Evolutionary conservation across 1,140 invertebrate genomes (phyloP).

Genomic region (Drosophila kepulauana): DNA sequence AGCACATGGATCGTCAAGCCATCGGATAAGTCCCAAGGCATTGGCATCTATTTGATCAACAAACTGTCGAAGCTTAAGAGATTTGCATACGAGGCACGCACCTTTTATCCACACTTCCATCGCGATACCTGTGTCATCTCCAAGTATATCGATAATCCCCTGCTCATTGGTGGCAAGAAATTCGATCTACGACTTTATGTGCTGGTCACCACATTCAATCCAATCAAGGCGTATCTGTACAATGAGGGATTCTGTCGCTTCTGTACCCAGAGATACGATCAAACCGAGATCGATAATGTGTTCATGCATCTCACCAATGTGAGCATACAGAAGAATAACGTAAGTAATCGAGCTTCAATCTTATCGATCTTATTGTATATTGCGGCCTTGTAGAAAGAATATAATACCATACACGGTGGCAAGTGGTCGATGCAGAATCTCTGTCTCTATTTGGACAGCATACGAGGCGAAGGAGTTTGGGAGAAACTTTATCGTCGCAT

Average conservation of each 20-base stretch:
- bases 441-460: constrained; percentile 95
- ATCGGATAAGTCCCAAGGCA: constrained; percentile 95
- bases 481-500: constrained; percentile 93
- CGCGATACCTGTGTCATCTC: constrained; percentile 97
- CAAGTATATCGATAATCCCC: constrained; percentile 94
- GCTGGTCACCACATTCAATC: constrained; percentile 93
- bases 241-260: constrained; percentile 93
- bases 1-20: constrained; percentile 99
- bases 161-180: constrained; percentile 94
- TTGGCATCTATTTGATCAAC: constrained; percentile 95
- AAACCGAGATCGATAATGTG: constrained; percentile 92
- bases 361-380: too few species aligned
- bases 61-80: constrained; percentile 95
- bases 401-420: constrained; percentile 96
- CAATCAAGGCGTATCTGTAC: constrained; percentile 93
- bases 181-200: constrained; percentile 94
- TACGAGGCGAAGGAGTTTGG: constrained; percentile 93
- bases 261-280: constrained; percentile 92
- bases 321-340: constrained; percentile 92
- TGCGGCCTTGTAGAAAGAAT: constrained; percentile 90
- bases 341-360: constrained; percentile 74
- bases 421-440: constrained; percentile 97
- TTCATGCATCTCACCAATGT: constrained; percentile 96
- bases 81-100: constrained; percentile 92
- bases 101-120: constrained; percentile 90